Evolutionary conservation across 2,888 invertebrate genomes (phyloP), one percentile per base, ranked within the genome.

Genomic region (Leptogaster cylindrica): DNA sequence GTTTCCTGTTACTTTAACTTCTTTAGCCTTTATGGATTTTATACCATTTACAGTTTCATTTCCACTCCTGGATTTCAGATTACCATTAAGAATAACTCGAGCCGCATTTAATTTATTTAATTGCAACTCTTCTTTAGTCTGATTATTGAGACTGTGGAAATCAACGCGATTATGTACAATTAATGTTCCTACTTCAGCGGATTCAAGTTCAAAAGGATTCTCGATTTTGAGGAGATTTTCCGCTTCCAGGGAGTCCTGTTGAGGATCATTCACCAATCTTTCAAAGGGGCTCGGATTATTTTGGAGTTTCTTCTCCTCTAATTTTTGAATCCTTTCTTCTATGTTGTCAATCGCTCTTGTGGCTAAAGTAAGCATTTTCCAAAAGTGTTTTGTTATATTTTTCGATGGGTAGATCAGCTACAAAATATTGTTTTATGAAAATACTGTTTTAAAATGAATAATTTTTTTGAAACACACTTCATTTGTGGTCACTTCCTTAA

Each of bases 1-100:
- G 8, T 75, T 77, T n/a, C 83, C 84, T 2, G 74, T 74, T 10
- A 86, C 75, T 10, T 76, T 73, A 8, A 85, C 71, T 23, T 83
- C 76, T 65, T 82, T 76, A 2, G 83, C 78, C n/a, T n/a, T n/a
- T n/a, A n/a, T n/a, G 16, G 72, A 76, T 3, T 86, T 68, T 25
- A 65, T 66, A 20, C 71, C 68, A 1, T 65, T 58, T n/a, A 44
- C 25, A 5, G 36, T 50, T 6, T 64, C 12, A 52, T 39, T 70
- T 48, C 39, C 27, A 1, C 61, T 55, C 50, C 72, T 68, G 4
- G 20, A 20, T 14, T 70, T 25, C 61, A 48, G 12, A n/a, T 41
- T 12, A 48, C 66, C 61, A 51, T 72, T 71, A 69, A 68, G 4
- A 1, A 66, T 27, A 0, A 78, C 72, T 39, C 76, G 75, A 1